phyloP scores from a whole-genome alignment of 2,888 invertebrate genomes.

The Andrena flavipes region DNA sequence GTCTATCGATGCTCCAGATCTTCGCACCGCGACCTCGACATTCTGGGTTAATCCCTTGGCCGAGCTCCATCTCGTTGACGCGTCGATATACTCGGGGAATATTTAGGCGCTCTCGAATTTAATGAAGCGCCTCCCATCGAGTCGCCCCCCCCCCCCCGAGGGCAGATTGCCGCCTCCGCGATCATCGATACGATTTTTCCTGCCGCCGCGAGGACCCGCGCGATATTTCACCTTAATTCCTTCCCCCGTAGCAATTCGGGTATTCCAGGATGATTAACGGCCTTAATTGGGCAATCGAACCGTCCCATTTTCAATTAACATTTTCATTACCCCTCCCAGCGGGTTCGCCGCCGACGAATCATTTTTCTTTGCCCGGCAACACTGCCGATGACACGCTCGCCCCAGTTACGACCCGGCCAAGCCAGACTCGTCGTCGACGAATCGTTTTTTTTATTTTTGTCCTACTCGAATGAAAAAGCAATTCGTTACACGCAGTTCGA shows the following conservation, averaged over 20 bases:
- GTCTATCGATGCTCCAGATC: constrained; percentile 75
- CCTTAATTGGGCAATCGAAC: background rate
- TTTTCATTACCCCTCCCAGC: background rate
- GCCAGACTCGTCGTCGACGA: no score
- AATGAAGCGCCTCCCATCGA: constrained; percentile 17
- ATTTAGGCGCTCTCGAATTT: constrained; percentile 44
- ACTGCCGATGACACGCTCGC: no score
- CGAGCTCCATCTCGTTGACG: constrained; percentile 62
- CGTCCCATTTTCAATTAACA: background rate
- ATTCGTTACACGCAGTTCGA: no score
- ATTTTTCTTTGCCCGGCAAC: no score
- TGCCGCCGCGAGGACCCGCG: background rate
- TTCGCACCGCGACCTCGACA: constrained; percentile 54
- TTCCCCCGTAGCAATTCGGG: background rate
- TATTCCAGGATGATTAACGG: background rate
- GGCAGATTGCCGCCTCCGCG: constrained; percentile 9
- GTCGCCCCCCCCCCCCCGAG: background rate
- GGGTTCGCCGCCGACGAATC: no score
- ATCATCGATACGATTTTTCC: background rate
- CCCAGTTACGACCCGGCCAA: no score
- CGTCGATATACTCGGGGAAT: constrained; percentile 46
- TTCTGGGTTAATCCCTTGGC: constrained; percentile 72
- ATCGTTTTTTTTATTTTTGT: no score
- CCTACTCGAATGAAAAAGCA: no score
- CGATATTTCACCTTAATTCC: background rate